Evolutionary conservation across 2,113 vertebrate genomes (phyloP), one percentile per base, ranked within the genome.

Genomic region (Cyphomyrus plagiostoma): DNA sequence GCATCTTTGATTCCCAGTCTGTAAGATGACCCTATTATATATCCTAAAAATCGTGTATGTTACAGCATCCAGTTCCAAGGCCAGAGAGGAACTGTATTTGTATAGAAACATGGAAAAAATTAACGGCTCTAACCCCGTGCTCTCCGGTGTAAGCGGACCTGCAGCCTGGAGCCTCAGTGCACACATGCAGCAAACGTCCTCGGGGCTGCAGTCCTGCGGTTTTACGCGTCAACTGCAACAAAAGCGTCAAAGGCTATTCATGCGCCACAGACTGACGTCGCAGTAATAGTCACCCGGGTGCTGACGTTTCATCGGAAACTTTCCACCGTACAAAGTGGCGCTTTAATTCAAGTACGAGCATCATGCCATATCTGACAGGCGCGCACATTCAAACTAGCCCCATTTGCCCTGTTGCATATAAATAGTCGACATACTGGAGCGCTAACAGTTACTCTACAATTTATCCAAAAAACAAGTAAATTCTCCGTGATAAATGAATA

Each of bases 221-320:
- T 26, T 66, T 66, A 66, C 62, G 21, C 23, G 58, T 26, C 58
- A n/a, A 2, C 8, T 66, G 58, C 58, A 66, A 66, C 62, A 26
- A 26, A 66, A n/a, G 56, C 56, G 23, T 62, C 56, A 62, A 62
- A 66, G 62, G n/a, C 3, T 30, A 11, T 66, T 66, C 9, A 66
- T 91, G 89, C 88, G 90, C 88, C 93, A 92, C 92, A 94, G 94
- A 95, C 94, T 95, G 94, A 95, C 92, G 94, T 89, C 87, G 93
- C 92, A 88, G 85, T 94, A 94, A 93, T 93, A 95, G 94, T 95
- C 93, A 95, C 94, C 92, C 93, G 92, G 91, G 91, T 93, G 93
- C 56, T 9, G 56, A 23, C 2, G 56, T 62, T 58, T 58, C 56
- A 58, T 58, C 88, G 90, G 89, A 90, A 93, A 91, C 92, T 92